These are phyloP conservation scores for Capra hircus DNA, from an alignment of 2,113 vertebrate species.

Conservation along the genomic window DNA sequence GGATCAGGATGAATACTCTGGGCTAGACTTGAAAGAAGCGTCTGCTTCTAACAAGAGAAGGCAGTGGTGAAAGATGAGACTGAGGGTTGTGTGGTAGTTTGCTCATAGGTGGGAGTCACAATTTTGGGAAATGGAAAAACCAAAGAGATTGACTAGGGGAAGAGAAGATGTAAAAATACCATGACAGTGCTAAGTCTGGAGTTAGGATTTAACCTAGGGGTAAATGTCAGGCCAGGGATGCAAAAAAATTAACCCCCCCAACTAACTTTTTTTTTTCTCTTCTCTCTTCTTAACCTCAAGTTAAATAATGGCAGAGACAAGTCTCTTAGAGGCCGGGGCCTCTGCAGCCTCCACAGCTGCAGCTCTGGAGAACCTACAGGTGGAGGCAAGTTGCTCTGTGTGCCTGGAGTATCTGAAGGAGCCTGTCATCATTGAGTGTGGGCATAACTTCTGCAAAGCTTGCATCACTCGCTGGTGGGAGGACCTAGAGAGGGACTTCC, in stretches of 20 bases:
- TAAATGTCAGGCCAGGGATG: neutral
- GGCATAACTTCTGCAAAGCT: slow-evolving; percentile 90
- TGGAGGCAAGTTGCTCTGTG: slow-evolving; percentile 90
- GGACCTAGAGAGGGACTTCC: slow-evolving; percentile 81
- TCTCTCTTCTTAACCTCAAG: neutral
- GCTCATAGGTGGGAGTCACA: neutral
- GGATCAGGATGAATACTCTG: neutral
- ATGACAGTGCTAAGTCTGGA: neutral
- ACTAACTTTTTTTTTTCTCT: slow-evolving; percentile 21
- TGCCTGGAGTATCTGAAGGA: slow-evolving; percentile 92
- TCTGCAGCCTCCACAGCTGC: slow-evolving; percentile 70
- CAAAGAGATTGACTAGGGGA: neutral
- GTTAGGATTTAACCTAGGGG: neutral
- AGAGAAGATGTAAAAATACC: neutral
- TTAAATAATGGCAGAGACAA: slow-evolving; percentile 72
- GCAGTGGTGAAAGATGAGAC: neutral
- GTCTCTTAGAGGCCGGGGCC: slow-evolving; percentile 67
- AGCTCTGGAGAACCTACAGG: slow-evolving; percentile 77
- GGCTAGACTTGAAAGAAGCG: neutral
- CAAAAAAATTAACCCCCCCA: neutral
- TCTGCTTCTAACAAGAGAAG: slow-evolving; percentile 3
- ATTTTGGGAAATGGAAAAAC: neutral
- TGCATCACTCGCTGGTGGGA: slow-evolving; percentile 92
- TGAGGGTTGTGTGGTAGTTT: neutral
- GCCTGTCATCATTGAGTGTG: slow-evolving; percentile 90